A percentile compares a stretch with the other conserved stretches of the same genome.
Evolutionary conservation across 2,113 vertebrate genomes (phyloP).

Genomic region (Crocuta crocuta): DNA sequence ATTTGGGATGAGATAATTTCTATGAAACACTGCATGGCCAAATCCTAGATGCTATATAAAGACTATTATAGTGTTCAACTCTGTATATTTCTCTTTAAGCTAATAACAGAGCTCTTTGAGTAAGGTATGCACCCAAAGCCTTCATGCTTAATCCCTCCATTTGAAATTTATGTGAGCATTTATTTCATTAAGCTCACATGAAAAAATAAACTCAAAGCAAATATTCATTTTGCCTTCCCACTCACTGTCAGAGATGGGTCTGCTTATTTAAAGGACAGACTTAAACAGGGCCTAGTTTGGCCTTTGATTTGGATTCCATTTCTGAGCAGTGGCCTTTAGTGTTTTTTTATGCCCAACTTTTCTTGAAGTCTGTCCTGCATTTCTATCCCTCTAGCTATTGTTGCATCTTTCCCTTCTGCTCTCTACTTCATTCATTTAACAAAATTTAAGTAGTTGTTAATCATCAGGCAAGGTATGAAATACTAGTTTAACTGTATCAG

Average conservation of each 20-base stretch:
- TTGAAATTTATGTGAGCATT: neutral
- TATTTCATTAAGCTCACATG: neutral
- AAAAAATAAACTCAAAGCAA: constrained; percentile 7
- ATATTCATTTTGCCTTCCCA: neutral
- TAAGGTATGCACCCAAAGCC: neutral
- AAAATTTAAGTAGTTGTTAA: neutral
- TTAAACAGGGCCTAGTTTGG: neutral
- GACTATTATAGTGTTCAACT: neutral
- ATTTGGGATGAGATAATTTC: neutral
- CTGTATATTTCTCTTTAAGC: neutral
- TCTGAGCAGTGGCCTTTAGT: neutral
- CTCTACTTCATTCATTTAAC: neutral
- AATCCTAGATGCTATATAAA: neutral
- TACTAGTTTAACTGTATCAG: neutral
- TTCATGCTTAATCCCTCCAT: neutral
- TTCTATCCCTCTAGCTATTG: neutral
- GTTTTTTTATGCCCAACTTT: neutral
- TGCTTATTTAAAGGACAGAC: neutral
- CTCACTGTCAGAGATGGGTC: neutral
- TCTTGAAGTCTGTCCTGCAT: neutral
- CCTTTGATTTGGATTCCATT: neutral
- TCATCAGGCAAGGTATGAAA: neutral
- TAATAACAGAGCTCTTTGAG: neutral
- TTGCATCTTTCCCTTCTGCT: neutral
- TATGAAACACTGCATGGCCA: neutral